phyloP scores from a whole-genome alignment of 2,113 vertebrate genomes.

The Neopipo cinnamomea region DNA sequence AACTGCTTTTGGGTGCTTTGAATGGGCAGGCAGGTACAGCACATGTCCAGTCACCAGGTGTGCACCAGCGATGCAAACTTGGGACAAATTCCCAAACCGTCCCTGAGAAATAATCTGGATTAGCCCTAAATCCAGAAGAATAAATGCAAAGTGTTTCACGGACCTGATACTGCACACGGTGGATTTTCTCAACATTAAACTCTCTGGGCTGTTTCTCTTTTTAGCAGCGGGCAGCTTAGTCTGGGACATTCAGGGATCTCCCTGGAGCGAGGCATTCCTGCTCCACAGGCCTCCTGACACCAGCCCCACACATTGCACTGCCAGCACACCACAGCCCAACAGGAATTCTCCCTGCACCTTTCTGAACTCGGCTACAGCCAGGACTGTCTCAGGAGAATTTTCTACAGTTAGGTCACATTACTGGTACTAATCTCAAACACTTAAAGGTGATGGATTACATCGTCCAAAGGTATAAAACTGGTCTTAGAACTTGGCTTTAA shows the following conservation, averaged over 20 bases:
- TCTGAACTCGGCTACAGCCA: not conserved
- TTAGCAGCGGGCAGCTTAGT: not conserved
- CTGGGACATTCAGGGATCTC: not conserved
- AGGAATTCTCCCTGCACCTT: not conserved
- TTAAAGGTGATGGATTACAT: not conserved
- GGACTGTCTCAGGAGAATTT: not conserved
- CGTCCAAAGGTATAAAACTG: not conserved
- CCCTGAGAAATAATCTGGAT: not conserved
- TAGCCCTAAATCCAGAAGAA: not conserved
- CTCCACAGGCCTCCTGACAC: not conserved
- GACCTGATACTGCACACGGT: not conserved
- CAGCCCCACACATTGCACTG: not conserved
- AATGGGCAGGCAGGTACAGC: not conserved
- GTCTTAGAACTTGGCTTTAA: slow-evolving; percentile 6
- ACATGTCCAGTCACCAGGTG: not conserved
- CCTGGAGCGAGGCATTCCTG: not conserved
- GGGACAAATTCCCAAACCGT: not conserved
- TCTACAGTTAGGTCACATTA: not conserved
- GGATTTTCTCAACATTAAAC: not conserved
- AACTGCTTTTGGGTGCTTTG: not conserved
- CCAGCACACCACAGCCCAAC: not conserved
- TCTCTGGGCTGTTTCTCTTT: not conserved
- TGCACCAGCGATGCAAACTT: not conserved
- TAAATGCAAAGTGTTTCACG: not conserved
- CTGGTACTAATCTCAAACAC: not conserved